phyloP scores from a whole-genome alignment of 2,797 vertebrate genomes.

The Botia kubotai region DNA sequence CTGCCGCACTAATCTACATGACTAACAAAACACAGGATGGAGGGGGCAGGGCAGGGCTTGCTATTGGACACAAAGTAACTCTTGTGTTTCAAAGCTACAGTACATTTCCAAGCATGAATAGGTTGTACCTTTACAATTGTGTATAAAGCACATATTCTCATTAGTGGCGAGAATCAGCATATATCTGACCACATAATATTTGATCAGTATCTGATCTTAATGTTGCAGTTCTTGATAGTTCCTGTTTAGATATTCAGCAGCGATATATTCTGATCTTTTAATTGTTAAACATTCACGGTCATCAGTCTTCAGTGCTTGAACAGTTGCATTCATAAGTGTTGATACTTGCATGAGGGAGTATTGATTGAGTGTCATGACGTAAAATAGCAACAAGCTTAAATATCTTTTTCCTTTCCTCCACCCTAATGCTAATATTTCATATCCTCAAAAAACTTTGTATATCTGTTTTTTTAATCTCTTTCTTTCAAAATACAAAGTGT shows the following conservation, averaged over 20 bases:
- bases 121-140: no score
- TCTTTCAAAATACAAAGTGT: not conserved
- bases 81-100: constrained; percentile 24
- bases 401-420: not conserved
- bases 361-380: not conserved
- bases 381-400: not conserved
- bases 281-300: not conserved
- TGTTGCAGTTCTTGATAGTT: no score
- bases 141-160: no score
- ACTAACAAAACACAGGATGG: constrained; percentile 34
- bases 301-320: not conserved
- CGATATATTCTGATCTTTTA: no score
- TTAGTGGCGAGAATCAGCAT: no score
- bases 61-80: constrained; percentile 28
- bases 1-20: not conserved
- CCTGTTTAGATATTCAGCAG: no score
- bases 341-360: not conserved
- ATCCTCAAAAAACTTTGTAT: not conserved
- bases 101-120: no score
- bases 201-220: not conserved
- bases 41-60: not conserved
- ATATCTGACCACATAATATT: not conserved
- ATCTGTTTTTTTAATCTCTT: not conserved
- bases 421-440: not conserved
- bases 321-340: not conserved